Conservation (phyloP, 2,797 vertebrate species). For the Lateolabrax maculatus region DNA sequence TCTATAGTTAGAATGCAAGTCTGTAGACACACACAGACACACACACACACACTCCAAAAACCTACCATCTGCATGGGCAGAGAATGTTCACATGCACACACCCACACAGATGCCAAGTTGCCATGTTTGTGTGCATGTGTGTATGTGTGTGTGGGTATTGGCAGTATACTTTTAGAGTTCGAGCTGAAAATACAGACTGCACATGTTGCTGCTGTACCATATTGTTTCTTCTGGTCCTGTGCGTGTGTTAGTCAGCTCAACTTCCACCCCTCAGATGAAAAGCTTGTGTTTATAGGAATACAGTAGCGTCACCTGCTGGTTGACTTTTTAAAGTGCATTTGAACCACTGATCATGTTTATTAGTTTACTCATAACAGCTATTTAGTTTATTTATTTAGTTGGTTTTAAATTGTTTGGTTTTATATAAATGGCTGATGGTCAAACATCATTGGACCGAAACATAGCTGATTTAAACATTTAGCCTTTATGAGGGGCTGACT, state of each 20-base stretch:
- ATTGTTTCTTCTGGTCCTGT: not conserved
- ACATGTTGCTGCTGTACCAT: not conserved
- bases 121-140: not conserved
- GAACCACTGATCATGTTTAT: not conserved
- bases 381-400: not conserved
- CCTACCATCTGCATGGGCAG: constrained; percentile 21
- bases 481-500: no score
- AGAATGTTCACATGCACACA: constrained; percentile 29
- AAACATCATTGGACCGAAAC: not conserved
- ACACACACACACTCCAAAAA: not conserved
- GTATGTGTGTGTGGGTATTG: constrained; percentile 6
- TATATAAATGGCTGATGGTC: not conserved
- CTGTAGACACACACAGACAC: not conserved
- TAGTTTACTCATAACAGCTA: not conserved
- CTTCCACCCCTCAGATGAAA: not conserved
- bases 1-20: constrained; percentile 45
- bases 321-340: constrained; percentile 3
- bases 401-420: not conserved
- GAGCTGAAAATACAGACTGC: not conserved
- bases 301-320: constrained; percentile 50
- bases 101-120: not conserved
- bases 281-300: not conserved
- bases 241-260: not conserved
- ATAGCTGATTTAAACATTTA: not conserved
- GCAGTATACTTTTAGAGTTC: not conserved